phyloP scores from a whole-genome alignment of 2,113 vertebrate genomes.

The Bagarius yarrelli region DNA sequence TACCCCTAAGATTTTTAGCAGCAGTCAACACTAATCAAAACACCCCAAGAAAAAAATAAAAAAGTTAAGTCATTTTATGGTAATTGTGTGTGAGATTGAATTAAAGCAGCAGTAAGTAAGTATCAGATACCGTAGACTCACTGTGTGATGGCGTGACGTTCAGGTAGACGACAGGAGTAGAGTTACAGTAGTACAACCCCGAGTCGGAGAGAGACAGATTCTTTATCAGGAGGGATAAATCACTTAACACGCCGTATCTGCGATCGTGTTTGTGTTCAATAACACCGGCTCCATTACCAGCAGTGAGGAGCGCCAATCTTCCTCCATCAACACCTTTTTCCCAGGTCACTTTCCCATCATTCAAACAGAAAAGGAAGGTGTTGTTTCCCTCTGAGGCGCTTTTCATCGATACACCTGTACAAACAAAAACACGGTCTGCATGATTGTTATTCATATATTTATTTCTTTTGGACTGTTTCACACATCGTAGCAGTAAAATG shows the following conservation, averaged over 20 bases:
- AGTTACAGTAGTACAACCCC: conserved; percentile 23
- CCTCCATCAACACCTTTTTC: neutral
- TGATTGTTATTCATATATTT: neutral
- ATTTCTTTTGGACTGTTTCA: too few species aligned
- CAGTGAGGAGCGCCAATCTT: neutral
- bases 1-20: too few species aligned
- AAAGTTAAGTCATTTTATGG: too few species aligned
- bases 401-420: neutral
- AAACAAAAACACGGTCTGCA: neutral
- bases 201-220: conserved; percentile 2
- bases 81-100: too few species aligned
- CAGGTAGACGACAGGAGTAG: neutral
- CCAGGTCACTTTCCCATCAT: neutral
- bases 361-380: neutral
- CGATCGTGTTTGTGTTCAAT: neutral
- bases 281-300: neutral
- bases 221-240: neutral
- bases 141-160: conserved; percentile 2
- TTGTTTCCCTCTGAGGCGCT: neutral
- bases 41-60: too few species aligned
- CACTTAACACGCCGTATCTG: neutral
- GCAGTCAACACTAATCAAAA: too few species aligned
- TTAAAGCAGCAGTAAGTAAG: too few species aligned
- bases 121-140: neutral
- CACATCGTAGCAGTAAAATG: neutral